Percentiles rank a stretch among this genome's conserved stretches.
Evolutionary conservation across 2,888 invertebrate species (phyloP).

Genomic region (Anorthoa munda): DNA sequence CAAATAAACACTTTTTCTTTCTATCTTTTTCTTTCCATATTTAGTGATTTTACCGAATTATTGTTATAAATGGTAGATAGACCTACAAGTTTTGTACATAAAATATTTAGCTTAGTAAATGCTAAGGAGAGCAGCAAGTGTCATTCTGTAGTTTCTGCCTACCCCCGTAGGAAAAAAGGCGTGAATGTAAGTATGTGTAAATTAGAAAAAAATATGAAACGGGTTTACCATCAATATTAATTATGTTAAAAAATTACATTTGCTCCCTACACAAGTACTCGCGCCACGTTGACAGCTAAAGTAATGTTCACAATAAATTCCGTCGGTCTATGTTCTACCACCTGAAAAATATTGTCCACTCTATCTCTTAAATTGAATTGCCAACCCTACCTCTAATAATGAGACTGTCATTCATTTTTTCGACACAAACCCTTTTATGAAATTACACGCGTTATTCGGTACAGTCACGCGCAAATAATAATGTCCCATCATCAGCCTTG

Average conservation of each 20-base stretch:
- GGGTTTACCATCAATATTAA: too few relatives aligned
- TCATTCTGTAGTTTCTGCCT: too few relatives aligned
- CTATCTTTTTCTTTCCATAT: too few relatives aligned
- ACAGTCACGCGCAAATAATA: conserved; percentile 10
- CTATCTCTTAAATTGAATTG: conserved; percentile 36
- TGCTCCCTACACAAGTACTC: neutral
- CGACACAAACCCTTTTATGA: conserved; percentile 37
- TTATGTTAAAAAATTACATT: neutral
- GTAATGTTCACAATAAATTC: conserved; percentile 7
- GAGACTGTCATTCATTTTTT: conserved; percentile 46
- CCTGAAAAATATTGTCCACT: conserved; percentile 28
- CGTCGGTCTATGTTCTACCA: conserved; percentile 1
- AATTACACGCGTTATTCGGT: conserved; percentile 19
- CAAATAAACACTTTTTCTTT: too few relatives aligned
- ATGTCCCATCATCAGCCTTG: neutral
- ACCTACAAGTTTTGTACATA: too few relatives aligned
- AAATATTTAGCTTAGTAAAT: too few relatives aligned
- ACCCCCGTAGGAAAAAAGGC: too few relatives aligned
- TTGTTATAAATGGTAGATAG: too few relatives aligned
- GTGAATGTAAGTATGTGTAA: too few relatives aligned
- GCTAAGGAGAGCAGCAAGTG: too few relatives aligned
- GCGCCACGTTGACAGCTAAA: conserved; percentile 12
- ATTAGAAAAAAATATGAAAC: too few relatives aligned
- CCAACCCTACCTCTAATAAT: conserved; percentile 34
- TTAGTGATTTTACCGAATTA: too few relatives aligned